Base-by-base conservation (phyloP, 2,888 invertebrate genomes). In the Cerastoderma edule region DNA sequence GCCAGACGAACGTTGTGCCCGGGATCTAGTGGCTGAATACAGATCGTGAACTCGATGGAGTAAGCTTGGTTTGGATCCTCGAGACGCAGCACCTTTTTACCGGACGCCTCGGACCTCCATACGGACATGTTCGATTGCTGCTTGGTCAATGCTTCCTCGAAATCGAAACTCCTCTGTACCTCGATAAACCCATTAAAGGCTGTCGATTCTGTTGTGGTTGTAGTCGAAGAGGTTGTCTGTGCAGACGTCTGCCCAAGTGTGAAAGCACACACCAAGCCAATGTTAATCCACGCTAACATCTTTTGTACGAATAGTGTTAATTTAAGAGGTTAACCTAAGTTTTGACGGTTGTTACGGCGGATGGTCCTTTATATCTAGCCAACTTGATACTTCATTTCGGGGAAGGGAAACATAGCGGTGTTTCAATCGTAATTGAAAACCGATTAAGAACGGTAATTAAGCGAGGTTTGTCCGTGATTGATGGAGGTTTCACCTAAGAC, bases 21-120 rank as follows among this genome's bases (percentile, higher is more conserved):
- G 0, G 22, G 24, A 8, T 44, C 3, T 16, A 44, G 24, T 5
- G 75, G 75, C n/a, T 60, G 46, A 19, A 80, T 60, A 27, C 79
- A 80, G 1, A 80, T 28, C 10, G 10, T 53, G 28, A 80, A 44
- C 27, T 67, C 67, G 19, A 71, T 46, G 1, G 56, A 44, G 50
- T 69, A 53, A 1, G 33, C 22, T 10, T 67, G 35, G 24, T 63
- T 63, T 2, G 6, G 6, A 32, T 80, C 79, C 10, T 35, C 67
- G 2, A 80, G 33, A 32, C 79, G 30, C 27, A 80, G 53, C 1
- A 67, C 70, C 32, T 76, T 80, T 56, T 27, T 27, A 8, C 27
- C 33, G 22, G 69, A 75, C 0, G 79, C 79, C 46, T 80, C 75
- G 0, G 79, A 80, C 30, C 79, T 30, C 78, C 78, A 78, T 0